Percentiles rank a stretch among this genome's conserved stretches.
Conservation (phyloP, 2,888 invertebrate species). For the Dastarcus helophoroides region DNA sequence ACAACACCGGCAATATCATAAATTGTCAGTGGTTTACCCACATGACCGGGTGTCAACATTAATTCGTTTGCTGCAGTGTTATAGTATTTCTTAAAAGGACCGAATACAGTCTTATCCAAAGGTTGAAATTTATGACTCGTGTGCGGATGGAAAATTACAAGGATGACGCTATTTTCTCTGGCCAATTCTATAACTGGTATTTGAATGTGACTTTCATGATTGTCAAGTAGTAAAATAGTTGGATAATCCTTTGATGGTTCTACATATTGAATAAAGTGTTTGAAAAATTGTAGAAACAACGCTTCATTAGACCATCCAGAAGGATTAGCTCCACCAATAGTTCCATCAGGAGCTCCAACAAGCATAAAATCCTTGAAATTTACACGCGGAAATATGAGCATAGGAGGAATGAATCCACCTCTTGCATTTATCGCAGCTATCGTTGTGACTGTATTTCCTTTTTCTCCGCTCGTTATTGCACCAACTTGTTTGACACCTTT, state of each 20-base stretch:
- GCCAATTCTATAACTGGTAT: too few relatives aligned
- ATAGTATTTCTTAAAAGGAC: constrained; percentile 17
- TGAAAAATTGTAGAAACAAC: too few relatives aligned
- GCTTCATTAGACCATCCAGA: constrained; percentile 14
- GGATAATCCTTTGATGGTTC: constrained; percentile 20
- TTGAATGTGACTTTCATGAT: constrained; percentile 19
- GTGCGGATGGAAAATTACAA: constrained; percentile 26
- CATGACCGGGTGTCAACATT: constrained; percentile 13
- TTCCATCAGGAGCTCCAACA: constrained; percentile 11
- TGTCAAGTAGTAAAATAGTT: constrained; percentile 16
- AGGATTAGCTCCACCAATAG: constrained; percentile 16
- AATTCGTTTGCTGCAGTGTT: constrained; percentile 14
- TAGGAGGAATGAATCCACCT: constrained; percentile 12
- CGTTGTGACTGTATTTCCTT: constrained; percentile 11
- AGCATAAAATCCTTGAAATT: constrained; percentile 14
- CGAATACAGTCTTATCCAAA: constrained; percentile 19
- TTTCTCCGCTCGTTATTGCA: constrained; percentile 10
- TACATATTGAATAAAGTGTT: too few relatives aligned
- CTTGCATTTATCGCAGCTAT: constrained; percentile 10
- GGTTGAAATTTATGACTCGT: constrained; percentile 24
- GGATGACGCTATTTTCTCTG: constrained; percentile 19
- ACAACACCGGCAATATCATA: constrained; percentile 25
- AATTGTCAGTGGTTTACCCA: constrained; percentile 23
- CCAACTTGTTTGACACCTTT: too few relatives aligned
- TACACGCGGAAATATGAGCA: constrained; percentile 13